These are phyloP conservation scores for Philotrypesis tridentata DNA, from an alignment of 1,140 invertebrate species.

Conservation along the genomic window DNA sequence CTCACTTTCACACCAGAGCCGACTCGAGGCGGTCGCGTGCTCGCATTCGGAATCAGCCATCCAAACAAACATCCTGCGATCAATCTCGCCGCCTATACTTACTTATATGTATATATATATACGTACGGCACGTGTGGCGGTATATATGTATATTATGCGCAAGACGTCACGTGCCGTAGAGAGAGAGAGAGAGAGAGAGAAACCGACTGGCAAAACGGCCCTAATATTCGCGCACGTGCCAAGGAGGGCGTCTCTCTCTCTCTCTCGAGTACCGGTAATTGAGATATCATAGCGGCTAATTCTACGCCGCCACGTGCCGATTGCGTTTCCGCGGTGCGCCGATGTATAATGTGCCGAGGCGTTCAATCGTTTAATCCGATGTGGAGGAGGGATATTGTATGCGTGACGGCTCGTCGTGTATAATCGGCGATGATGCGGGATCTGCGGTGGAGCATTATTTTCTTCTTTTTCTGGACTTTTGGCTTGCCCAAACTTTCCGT, in stretches of 20 bases:
- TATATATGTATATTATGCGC: not conserved
- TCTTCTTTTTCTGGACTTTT: too few species aligned
- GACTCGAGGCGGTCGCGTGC: not conserved
- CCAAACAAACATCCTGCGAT: not conserved
- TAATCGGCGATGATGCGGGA: too few species aligned
- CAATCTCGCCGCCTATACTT: not conserved
- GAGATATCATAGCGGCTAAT: slow-evolving; percentile 65
- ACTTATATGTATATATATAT: not conserved
- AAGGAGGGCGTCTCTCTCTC: slow-evolving; percentile 33
- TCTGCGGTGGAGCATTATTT: too few species aligned
- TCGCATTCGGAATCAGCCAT: not conserved
- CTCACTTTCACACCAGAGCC: not conserved
- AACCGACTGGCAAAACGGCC: not conserved
- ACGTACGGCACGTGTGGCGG: not conserved
- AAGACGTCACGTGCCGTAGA: slow-evolving; percentile 1
- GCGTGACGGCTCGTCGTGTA: too few species aligned
- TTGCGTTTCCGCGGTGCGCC: not conserved
- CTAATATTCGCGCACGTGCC: not conserved
- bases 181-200: not conserved
- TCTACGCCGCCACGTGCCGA: slow-evolving; percentile 9
- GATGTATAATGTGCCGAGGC: not conserved
- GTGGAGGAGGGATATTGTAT: too few species aligned
- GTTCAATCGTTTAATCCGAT: not conserved
- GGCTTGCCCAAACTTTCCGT: too few species aligned
- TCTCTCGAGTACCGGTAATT: slow-evolving; percentile 60